Percentiles rank a stretch among this genome's conserved stretches.
These are phyloP conservation scores for Calephelis virginiensis DNA, from an alignment of 1,140 invertebrate genomes.

Conservation along the genomic window DNA sequence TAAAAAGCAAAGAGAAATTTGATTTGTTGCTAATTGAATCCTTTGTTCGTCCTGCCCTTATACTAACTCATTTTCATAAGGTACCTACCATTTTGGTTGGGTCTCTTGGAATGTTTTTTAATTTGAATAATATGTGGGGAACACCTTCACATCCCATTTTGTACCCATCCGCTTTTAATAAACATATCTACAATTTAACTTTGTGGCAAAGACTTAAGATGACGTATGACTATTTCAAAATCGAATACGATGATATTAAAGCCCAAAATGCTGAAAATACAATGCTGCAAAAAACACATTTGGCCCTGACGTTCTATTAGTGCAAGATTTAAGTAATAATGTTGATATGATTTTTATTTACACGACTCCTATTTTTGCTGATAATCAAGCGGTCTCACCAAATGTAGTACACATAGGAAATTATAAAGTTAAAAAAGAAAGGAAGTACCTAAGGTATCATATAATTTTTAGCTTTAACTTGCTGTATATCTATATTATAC, in stretches of 20 bases:
- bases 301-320: constrained; percentile 46
- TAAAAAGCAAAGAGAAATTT: background rate
- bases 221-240: constrained; percentile 29
- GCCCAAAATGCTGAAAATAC: constrained; percentile 8
- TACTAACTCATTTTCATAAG: background rate
- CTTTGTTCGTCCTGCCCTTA: background rate
- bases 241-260: background rate
- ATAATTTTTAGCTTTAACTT: too few relatives aligned
- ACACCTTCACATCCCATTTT: constrained; percentile 20
- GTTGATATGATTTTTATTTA: constrained; percentile 76
- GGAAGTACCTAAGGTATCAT: too few relatives aligned
- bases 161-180: constrained; percentile 11
- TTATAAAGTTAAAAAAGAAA: too few relatives aligned
- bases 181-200: constrained; percentile 20
- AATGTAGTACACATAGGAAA: constrained; percentile 66
- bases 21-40: constrained; percentile 3
- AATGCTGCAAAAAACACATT: constrained; percentile 44
- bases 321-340: constrained; percentile 67
- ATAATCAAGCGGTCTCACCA: constrained; percentile 63
- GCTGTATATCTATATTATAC: too few relatives aligned
- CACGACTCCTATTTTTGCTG: constrained; percentile 56
- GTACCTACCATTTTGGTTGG: background rate
- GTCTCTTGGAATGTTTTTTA: background rate
- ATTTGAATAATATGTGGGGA: constrained; percentile 16
- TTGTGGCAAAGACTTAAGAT: constrained; percentile 41